Evolutionary conservation across 1,140 invertebrate species (phyloP).

Genomic region (Drosophila lini): DNA sequence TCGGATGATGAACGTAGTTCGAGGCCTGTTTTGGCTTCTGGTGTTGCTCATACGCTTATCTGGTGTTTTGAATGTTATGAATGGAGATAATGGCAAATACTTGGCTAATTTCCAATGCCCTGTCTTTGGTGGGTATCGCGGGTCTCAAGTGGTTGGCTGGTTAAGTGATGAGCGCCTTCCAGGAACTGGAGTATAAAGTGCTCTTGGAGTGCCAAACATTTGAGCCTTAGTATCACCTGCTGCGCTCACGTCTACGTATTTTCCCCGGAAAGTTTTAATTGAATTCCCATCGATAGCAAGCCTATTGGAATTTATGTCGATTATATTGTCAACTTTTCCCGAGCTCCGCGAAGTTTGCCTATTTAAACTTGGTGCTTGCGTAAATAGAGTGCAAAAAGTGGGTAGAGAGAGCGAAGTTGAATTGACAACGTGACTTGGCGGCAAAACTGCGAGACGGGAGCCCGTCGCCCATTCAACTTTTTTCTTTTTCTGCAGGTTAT

Average conservation of each 20-base stretch:
- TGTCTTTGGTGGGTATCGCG: constrained; percentile 31
- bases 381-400: constrained; percentile 67
- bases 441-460: constrained; percentile 30
- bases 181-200: constrained; percentile 19
- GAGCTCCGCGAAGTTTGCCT: constrained; percentile 62
- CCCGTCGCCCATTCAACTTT: constrained; percentile 48
- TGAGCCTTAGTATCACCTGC: constrained; percentile 13
- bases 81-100: constrained; percentile 41
- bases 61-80: constrained; percentile 24
- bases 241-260: constrained; percentile 24
- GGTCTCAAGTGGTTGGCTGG: constrained; percentile 37
- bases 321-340: constrained; percentile 78
- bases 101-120: constrained; percentile 48
- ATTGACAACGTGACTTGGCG: constrained; percentile 79
- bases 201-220: constrained; percentile 15
- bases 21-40: constrained; percentile 37
- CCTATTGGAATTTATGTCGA: constrained; percentile 80
- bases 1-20: constrained; percentile 31
- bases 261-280: constrained; percentile 69
- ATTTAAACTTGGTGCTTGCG: constrained; percentile 69
- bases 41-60: constrained; percentile 56
- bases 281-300: constrained; percentile 68
- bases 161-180: constrained; percentile 47
- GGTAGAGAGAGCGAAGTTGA: constrained; percentile 52
- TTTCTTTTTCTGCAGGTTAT: constrained; percentile 37